Base-by-base conservation (phyloP, 2,113 vertebrate species). In the Hydrochoerus hydrochaeris region DNA sequence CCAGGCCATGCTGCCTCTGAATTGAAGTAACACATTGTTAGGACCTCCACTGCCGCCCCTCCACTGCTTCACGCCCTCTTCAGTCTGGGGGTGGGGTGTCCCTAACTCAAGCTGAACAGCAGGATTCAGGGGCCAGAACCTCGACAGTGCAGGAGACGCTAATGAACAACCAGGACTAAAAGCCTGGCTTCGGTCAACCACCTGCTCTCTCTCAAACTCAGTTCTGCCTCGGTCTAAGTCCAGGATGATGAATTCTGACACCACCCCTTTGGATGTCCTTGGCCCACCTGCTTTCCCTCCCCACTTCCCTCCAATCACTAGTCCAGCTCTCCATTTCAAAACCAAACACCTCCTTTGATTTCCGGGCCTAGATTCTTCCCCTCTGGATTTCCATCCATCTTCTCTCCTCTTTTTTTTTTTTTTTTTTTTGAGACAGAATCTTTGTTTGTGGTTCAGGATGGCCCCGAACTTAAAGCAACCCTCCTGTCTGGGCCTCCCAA, bases 251-350 rank as follows among this genome's bases (percentile, higher is more conserved):
- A 32, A 26, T 6, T 11, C 62, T 16, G 2, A 0, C 24, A 28
- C n/a, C 49, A 28, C 22, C 44, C 11, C n/a, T 38, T 38, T 9
- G 1, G n/a, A 35, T 16, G 41, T 0, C 4, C n/a, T 7, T 0
- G 4, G 8, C 32, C 54, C 7, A 4, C 17, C 81, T 38, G n/a
- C 82, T 30, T 13, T 69, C 80, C 41, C 38, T 8, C 38, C 13
- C n/a, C 3, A 46, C 60, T 17, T 8, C 35, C 5, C 63, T 44
- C 28, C 1, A 7, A 1, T 20, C 86, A 19, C 38, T 5, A 41
- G 19, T 30, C 22, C 4, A 22, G 22, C 38, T 13, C 52, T 71
- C 22, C n/a, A 3, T 4, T 2, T 69, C 85, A 71, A n/a, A 83
- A 91, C 52, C 65, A 78, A 85, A 58, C 35, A 26, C 49, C 52